These are phyloP conservation scores for Hyperoodon ampullatus DNA, from an alignment of 2,113 vertebrate genomes.

Conservation along the genomic window DNA sequence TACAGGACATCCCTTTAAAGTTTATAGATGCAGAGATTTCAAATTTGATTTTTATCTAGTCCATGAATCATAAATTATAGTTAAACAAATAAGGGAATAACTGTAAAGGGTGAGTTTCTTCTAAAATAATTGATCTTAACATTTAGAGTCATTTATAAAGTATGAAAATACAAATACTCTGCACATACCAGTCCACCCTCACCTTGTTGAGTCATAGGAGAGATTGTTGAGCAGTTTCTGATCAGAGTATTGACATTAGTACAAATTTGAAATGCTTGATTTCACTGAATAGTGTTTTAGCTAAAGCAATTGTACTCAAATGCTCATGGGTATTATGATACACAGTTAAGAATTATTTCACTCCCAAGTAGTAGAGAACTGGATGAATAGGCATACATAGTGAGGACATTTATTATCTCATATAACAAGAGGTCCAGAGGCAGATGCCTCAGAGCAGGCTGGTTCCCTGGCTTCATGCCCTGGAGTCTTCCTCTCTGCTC, in stretches of 20 bases:
- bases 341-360: slow-evolving; percentile 6
- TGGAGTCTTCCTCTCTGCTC: not conserved
- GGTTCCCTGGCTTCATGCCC: not conserved
- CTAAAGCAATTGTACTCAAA: not conserved
- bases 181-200: not conserved
- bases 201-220: not conserved
- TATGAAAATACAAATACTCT: not conserved
- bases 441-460: not conserved
- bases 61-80: not conserved
- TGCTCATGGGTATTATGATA: not conserved
- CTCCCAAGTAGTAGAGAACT: not conserved
- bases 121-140: not conserved
- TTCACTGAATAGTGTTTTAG: not conserved
- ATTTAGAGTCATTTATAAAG: slow-evolving; percentile 34
- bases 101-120: not conserved
- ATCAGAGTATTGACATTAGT: not conserved
- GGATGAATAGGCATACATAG: not conserved
- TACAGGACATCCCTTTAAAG: not conserved
- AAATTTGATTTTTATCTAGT: slow-evolving; percentile 33
- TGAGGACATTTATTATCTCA: not conserved
- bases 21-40: not conserved
- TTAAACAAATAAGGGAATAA: not conserved
- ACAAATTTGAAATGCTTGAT: not conserved
- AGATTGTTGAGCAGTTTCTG: not conserved
- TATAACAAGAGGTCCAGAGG: not conserved